phyloP scores from a whole-genome alignment of 2,113 vertebrate species.

The Sphyrna mokarran region DNA sequence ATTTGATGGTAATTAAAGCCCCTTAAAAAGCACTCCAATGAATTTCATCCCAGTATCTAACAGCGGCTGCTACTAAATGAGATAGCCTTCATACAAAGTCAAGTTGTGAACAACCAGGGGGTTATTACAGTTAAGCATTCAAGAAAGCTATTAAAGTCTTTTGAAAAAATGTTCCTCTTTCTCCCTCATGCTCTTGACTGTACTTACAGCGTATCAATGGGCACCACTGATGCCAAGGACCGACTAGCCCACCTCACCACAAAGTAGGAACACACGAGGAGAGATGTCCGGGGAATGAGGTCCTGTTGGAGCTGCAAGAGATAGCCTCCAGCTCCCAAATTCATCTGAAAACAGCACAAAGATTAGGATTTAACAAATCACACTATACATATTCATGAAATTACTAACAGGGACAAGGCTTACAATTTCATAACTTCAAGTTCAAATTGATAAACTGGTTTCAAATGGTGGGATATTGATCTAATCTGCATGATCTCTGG shows the following conservation, averaged over 20 bases:
- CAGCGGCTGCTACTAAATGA: not conserved
- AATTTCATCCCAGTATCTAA: not conserved
- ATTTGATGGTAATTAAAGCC: not conserved
- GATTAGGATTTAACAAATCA: not conserved
- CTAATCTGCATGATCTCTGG: not conserved
- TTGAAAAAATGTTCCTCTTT: not conserved
- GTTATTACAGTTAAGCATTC: not conserved
- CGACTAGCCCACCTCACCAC: constrained; percentile 76
- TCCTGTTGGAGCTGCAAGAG: constrained; percentile 86
- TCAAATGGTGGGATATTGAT: not conserved
- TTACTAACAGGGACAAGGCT: not conserved
- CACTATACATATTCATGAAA: not conserved
- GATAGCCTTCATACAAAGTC: not conserved
- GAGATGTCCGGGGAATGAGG: constrained; percentile 75
- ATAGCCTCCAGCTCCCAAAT: constrained; percentile 64
- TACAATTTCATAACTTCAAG: not conserved
- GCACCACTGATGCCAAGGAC: constrained; percentile 66
- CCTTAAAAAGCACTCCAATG: not conserved
- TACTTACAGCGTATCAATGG: constrained; percentile 80
- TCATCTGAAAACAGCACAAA: constrained; percentile 56
- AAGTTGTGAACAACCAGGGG: not conserved
- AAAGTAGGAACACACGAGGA: constrained; percentile 78
- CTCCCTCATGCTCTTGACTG: not conserved
- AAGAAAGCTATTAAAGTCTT: not conserved
- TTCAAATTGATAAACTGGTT: not conserved